Percentiles rank a stretch among this genome's conserved stretches.
Evolutionary conservation across 2,888 invertebrate genomes (phyloP).

Genomic region (Nycteola revayana): DNA sequence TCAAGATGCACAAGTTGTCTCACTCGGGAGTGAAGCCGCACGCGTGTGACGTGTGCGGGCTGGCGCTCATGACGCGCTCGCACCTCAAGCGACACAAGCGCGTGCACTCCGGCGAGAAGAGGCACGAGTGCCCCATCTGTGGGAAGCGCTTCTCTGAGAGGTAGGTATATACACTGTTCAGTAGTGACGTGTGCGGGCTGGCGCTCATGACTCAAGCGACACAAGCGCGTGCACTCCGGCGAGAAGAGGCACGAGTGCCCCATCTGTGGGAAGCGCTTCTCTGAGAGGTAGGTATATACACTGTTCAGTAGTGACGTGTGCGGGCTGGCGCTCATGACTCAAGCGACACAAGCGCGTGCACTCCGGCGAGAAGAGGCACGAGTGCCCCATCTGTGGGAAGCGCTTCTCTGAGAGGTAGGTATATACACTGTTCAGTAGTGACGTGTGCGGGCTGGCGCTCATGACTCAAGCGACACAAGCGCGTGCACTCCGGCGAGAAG

Average conservation of each 20-base stretch:
- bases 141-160: conserved; percentile 83
- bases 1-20: conserved; percentile 85
- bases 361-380: conserved; percentile 83
- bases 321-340: conserved; percentile 83
- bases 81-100: conserved; percentile 84
- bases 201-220: conserved; percentile 85
- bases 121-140: conserved; percentile 80
- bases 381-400: conserved; percentile 81
- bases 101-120: conserved; percentile 84
- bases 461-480: conserved; percentile 86
- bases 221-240: conserved; percentile 85
- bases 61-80: conserved; percentile 80
- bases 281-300: conserved; percentile 77
- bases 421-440: too few species aligned
- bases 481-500: conserved; percentile 85
- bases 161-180: too few species aligned
- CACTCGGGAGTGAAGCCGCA: conserved; percentile 84
- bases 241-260: conserved; percentile 82
- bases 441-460: conserved; percentile 82
- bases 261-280: conserved; percentile 82
- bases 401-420: conserved; percentile 81
- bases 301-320: too few species aligned
- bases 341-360: conserved; percentile 86
- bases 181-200: conserved; percentile 81
- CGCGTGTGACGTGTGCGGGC: conserved; percentile 81